Conservation (phyloP, 1,140 invertebrate species). For the Ooceraea biroi region DNA sequence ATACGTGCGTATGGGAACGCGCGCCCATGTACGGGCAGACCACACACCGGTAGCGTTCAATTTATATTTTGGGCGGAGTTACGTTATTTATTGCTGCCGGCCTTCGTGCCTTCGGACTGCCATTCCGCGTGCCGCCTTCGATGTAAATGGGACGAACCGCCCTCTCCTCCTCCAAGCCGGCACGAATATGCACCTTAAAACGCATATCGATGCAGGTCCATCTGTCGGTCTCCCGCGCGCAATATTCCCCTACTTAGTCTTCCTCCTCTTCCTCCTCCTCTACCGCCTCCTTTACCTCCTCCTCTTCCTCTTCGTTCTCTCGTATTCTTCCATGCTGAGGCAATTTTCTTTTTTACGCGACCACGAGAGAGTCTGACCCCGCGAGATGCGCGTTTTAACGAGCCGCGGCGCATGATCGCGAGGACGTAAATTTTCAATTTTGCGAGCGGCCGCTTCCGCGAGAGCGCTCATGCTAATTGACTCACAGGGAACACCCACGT, state of each 20-base stretch:
- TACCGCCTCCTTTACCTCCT: no score
- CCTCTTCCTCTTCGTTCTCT: background rate
- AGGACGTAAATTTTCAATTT: constrained; percentile 61
- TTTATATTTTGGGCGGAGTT: constrained; percentile 84
- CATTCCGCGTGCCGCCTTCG: constrained; percentile 76
- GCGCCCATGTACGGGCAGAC: constrained; percentile 70
- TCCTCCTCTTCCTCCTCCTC: no score
- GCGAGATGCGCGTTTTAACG: constrained; percentile 42
- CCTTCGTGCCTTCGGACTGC: constrained; percentile 77
- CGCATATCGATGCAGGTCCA: constrained; percentile 63
- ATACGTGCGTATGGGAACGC: constrained; percentile 16
- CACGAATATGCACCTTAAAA: constrained; percentile 55
- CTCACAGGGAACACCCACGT: constrained; percentile 48
- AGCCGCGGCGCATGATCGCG: constrained; percentile 40
- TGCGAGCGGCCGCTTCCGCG: constrained; percentile 37
- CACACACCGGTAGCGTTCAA: constrained; percentile 83
- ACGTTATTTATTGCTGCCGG: constrained; percentile 80
- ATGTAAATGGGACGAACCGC: constrained; percentile 77
- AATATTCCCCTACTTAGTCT: background rate
- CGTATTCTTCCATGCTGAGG: background rate
- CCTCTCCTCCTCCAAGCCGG: constrained; percentile 57
- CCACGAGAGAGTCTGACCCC: constrained; percentile 43
- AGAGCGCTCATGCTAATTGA: constrained; percentile 36
- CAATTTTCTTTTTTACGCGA: background rate
- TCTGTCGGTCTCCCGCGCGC: constrained; percentile 51